Evolutionary conservation across 2,888 invertebrate genomes (phyloP), one percentile per base, ranked within the genome.

Genomic region (Trichopria drosophilae): DNA sequence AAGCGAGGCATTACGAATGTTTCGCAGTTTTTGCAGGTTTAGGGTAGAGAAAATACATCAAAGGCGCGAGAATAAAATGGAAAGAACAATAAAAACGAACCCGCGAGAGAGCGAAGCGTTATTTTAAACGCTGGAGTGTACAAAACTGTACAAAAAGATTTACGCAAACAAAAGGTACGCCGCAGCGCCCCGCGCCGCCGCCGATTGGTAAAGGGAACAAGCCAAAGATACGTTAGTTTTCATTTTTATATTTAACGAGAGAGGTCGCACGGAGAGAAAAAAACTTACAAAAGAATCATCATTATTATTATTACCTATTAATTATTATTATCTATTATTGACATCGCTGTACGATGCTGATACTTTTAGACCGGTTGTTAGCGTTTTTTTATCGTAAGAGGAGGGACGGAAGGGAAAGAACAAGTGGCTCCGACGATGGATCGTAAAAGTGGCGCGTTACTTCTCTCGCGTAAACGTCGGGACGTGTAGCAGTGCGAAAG

Each of bases 151-250:
- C 67, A 70, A 69, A n/a, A 64, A 60, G 58, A 64, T 63, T 42
- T 32, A 48, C 20, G 26, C 23, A 57, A 58, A 55, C 60, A 67
- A 63, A 62, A 64, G 64, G 65, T 63, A 68, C 65, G 68, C 67
- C 59, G 69, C 69, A 67, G 69, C n/a, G n/a, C 67, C 56, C 46
- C 55, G 55, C 52, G 70, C 69, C 70, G 70, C 68, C 63, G 72
- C 66, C 66, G 82, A 84, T 85, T 84, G 85, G 84, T 86, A 83
- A 83, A 84, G 87, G 86, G 86, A 87, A 84, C 86, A 87, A 86
- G 84, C 84, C 87, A 87, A 87, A 87, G 86, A 86, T 85, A 85
- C 83, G 84, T 86, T 85, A 81, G 82, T 81, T 80, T 79, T 77
- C 80, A 79, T 80, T 81, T 80, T 75, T 77, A 81, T 80, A 74